Percentiles rank a stretch among this genome's conserved stretches.
Evolutionary conservation across 2,797 vertebrate species (phyloP).

Genomic region (Orientallactaga sibirica): DNA sequence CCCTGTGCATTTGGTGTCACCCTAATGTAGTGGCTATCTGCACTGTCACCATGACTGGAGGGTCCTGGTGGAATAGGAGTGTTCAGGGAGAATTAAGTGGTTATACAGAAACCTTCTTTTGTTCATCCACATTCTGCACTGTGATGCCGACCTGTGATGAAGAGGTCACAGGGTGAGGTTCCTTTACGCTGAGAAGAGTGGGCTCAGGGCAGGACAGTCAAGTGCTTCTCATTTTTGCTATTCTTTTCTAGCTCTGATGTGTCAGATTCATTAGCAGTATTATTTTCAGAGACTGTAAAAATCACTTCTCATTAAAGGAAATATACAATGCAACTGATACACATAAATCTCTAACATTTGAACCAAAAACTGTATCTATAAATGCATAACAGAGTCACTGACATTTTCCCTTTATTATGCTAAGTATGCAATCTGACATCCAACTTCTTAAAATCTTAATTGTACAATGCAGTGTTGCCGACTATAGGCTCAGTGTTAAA

Average conservation of each 20-base stretch:
- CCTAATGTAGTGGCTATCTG: background rate
- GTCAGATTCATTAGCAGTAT: background rate
- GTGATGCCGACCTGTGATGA: background rate
- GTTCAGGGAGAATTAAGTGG: background rate
- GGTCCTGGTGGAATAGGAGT: background rate
- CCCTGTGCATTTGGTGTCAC: too few species aligned
- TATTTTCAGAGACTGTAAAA: constrained; percentile 3
- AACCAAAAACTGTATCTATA: background rate
- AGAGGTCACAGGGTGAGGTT: rapidly evolving
- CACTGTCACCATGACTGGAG: too few species aligned
- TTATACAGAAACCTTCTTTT: background rate
- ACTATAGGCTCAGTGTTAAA: background rate
- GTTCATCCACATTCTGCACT: background rate
- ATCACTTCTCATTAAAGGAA: constrained; percentile 22
- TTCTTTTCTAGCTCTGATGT: background rate
- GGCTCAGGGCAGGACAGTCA: background rate
- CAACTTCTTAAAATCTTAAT: background rate
- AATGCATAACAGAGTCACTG: background rate
- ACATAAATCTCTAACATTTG: background rate
- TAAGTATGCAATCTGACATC: background rate
- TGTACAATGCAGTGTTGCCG: background rate
- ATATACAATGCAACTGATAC: background rate
- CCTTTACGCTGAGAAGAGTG: background rate
- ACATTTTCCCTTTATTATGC: background rate
- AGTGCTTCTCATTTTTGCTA: background rate